Evolutionary conservation across 1,140 invertebrate species (phyloP).

Genomic region (Pomacea maculata): DNA sequence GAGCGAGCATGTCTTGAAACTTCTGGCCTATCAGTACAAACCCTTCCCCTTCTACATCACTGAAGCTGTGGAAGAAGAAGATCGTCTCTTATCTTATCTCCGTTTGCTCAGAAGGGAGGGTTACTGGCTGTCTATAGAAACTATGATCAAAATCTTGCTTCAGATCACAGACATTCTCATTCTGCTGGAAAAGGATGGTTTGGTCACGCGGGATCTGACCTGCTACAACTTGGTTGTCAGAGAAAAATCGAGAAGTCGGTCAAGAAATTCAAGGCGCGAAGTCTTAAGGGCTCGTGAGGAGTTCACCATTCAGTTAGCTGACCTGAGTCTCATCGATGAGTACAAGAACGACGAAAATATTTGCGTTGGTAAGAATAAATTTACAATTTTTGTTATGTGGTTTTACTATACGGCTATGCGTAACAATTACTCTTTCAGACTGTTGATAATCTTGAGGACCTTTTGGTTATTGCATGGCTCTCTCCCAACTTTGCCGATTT

Average conservation of each 20-base stretch:
- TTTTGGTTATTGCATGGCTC: too few relatives aligned
- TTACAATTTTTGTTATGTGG: too few relatives aligned
- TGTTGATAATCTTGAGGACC: too few relatives aligned
- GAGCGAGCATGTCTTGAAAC: background rate
- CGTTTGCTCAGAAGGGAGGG: background rate
- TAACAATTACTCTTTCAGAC: too few relatives aligned
- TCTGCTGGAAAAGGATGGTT: background rate
- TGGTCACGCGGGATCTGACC: conserved; percentile 16
- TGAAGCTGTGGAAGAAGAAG: background rate
- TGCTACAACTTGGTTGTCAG: conserved; percentile 12
- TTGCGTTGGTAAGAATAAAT: background rate
- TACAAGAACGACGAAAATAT: background rate
- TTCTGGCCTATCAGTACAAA: background rate
- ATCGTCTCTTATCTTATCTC: background rate
- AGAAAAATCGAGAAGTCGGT: too few relatives aligned
- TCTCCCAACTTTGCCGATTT: too few relatives aligned
- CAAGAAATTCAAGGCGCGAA: background rate
- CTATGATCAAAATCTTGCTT: background rate
- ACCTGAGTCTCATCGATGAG: background rate
- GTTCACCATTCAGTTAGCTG: conserved; percentile 6
- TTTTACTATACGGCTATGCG: too few relatives aligned
- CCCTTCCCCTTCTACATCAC: conserved; percentile 13
- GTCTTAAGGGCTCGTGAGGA: background rate
- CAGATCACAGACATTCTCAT: background rate
- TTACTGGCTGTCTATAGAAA: background rate